Conservation (phyloP, 2,888 invertebrate genomes). For the Calephelis perditalis region DNA sequence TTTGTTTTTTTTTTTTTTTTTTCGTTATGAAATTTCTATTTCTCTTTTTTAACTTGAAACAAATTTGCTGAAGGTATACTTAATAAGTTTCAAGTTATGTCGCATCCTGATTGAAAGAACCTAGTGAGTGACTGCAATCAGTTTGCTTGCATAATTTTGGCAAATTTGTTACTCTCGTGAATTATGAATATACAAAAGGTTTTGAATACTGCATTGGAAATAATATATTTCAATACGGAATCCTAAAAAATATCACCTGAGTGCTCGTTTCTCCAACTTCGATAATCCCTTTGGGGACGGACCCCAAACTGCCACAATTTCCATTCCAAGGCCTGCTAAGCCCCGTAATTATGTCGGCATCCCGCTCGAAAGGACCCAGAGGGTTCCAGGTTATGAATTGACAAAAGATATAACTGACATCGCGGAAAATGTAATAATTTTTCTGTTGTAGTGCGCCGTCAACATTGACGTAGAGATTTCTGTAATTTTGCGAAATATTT, state of each 20-base stretch:
- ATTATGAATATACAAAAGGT: no score
- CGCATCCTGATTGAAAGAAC: no score
- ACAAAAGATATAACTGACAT: slow-evolving; percentile 54
- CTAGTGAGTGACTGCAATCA: no score
- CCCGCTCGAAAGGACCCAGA: slow-evolving; percentile 30
- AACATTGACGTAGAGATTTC: slow-evolving; percentile 27
- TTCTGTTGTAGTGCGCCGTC: slow-evolving; percentile 18
- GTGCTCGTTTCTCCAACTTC: slow-evolving; percentile 20
- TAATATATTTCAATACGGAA: not conserved
- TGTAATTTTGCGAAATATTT: slow-evolving; percentile 15
- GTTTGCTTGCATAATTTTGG: no score
- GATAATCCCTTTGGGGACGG: slow-evolving; percentile 28
- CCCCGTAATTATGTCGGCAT: slow-evolving; percentile 52
- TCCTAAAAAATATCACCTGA: slow-evolving; percentile 26
- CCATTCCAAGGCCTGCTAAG: slow-evolving; percentile 33
- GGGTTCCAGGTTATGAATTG: slow-evolving; percentile 47
- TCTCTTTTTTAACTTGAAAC: no score
- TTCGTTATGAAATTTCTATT: no score
- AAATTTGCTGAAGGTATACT: no score
- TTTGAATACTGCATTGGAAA: no score
- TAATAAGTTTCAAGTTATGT: no score
- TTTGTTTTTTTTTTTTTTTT: no score
- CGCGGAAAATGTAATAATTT: slow-evolving; percentile 16
- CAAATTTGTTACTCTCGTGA: no score
- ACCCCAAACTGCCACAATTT: slow-evolving; percentile 29